phyloP scores from a whole-genome alignment of 2,113 vertebrate species.

The Chitala chitala region DNA sequence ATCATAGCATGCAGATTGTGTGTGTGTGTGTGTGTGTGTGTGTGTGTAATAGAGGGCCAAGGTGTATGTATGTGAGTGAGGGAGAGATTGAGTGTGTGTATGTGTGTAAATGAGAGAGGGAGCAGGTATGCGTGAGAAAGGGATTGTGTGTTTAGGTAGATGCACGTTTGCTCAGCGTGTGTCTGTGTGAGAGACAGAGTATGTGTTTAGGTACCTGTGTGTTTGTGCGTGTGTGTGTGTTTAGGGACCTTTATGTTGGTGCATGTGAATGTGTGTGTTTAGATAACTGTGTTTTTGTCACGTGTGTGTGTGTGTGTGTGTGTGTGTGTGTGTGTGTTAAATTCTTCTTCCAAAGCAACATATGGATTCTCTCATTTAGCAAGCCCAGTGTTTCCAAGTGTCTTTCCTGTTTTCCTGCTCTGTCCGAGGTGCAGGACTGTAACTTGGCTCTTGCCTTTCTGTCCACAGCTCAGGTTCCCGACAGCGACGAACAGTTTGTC shows the following conservation, averaged over 20 bases:
- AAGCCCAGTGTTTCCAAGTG: constrained; percentile 4
- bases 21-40: too few species aligned
- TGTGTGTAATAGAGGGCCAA: too few species aligned
- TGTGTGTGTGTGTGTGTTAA: not conserved
- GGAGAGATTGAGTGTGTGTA: too few species aligned
- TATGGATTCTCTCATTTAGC: too few species aligned
- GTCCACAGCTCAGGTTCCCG: constrained; percentile 92
- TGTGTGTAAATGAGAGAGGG: too few species aligned
- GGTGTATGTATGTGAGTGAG: too few species aligned
- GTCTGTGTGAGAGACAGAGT: not conserved
- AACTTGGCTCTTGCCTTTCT: constrained; percentile 27
- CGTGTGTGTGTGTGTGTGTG: not conserved
- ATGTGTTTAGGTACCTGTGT: not conserved
- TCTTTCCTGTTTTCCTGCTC: constrained; percentile 7
- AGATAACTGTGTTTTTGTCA: not conserved
- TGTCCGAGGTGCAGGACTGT: not conserved
- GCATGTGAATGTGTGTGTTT: not conserved
- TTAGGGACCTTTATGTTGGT: too few species aligned
- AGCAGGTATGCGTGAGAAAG: too few species aligned
- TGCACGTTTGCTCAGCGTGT: too few species aligned
- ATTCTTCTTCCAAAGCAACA: too few species aligned
- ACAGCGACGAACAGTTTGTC: constrained; percentile 95
- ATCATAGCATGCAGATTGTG: too few species aligned
- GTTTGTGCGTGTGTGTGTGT: not conserved
- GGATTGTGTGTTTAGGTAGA: too few species aligned